Percentiles rank a stretch among this genome's conserved stretches.
phyloP scores from a whole-genome alignment of 2,113 vertebrate genomes.

The Leptodactylus fuscus region DNA sequence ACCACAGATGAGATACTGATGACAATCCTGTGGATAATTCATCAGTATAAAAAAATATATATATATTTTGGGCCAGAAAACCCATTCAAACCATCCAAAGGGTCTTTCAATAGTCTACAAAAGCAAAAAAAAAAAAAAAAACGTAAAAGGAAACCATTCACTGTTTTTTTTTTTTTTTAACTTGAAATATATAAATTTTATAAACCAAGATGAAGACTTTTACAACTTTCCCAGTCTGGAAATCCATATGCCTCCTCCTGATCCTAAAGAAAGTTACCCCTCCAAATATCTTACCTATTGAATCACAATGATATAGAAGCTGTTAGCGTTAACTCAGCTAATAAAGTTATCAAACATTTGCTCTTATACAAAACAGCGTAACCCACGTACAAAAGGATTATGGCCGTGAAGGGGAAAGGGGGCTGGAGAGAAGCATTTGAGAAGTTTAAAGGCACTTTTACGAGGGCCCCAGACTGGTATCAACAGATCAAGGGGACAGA shows the following conservation, averaged over 20 bases:
- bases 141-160: too few species aligned
- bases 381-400: slow-evolving; percentile 53
- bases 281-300: background rate
- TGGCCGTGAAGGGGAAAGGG: slow-evolving; percentile 46
- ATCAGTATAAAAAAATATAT: too few species aligned
- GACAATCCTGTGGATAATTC: too few species aligned
- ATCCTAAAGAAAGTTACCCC: background rate
- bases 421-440: slow-evolving; percentile 46
- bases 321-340: slow-evolving; percentile 37
- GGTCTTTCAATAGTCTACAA: too few species aligned
- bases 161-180: too few species aligned
- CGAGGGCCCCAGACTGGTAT: slow-evolving; percentile 55
- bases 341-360: slow-evolving; percentile 57
- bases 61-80: too few species aligned
- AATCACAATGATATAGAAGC: slow-evolving; percentile 42
- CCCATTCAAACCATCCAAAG: too few species aligned
- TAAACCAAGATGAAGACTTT: background rate
- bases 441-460: slow-evolving; percentile 59
- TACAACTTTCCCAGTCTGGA: background rate
- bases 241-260: background rate
- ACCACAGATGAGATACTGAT: too few species aligned
- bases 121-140: too few species aligned
- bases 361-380: slow-evolving; percentile 41
- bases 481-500: slow-evolving; percentile 55
- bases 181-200: background rate